phyloP scores from a whole-genome alignment of 2,797 vertebrate genomes.

The Myripristis jacobus region DNA sequence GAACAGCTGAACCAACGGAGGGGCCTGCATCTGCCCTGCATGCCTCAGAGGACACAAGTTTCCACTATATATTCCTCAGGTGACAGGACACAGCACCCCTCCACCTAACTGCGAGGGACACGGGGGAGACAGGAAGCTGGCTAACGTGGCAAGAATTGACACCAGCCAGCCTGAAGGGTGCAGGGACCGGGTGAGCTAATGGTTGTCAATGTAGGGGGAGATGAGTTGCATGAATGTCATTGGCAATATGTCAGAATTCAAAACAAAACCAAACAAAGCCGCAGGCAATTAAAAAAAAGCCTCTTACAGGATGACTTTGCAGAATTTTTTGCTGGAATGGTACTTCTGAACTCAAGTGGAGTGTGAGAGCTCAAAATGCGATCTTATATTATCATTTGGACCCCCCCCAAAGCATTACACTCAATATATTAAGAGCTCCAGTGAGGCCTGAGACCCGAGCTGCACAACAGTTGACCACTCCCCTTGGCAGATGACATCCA shows the following conservation, averaged over 20 bases:
- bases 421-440: constrained; percentile 64
- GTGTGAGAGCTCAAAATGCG: constrained; percentile 60
- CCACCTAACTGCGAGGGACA: constrained; percentile 27
- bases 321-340: constrained; percentile 56
- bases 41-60: constrained; percentile 59
- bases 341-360: constrained; percentile 55
- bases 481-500: constrained; percentile 44
- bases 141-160: constrained; percentile 18
- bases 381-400: constrained; percentile 68
- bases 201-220: constrained; percentile 32
- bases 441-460: constrained; percentile 46
- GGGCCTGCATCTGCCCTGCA: constrained; percentile 48
- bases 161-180: constrained; percentile 27
- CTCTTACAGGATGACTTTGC: constrained; percentile 61
- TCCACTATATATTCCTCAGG: constrained; percentile 63
- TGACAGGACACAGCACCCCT: constrained; percentile 54
- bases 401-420: constrained; percentile 51
- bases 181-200: constrained; percentile 18
- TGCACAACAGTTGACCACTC: constrained; percentile 62
- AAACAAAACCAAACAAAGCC: constrained; percentile 67
- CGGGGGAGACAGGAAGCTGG: not conserved
- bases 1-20: constrained; percentile 70
- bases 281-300: constrained; percentile 14
- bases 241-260: constrained; percentile 50
- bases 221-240: constrained; percentile 43